Evolutionary conservation across 2,113 vertebrate species (phyloP), one percentile per base, ranked within the genome.

Genomic region (Glaucomys volans): DNA sequence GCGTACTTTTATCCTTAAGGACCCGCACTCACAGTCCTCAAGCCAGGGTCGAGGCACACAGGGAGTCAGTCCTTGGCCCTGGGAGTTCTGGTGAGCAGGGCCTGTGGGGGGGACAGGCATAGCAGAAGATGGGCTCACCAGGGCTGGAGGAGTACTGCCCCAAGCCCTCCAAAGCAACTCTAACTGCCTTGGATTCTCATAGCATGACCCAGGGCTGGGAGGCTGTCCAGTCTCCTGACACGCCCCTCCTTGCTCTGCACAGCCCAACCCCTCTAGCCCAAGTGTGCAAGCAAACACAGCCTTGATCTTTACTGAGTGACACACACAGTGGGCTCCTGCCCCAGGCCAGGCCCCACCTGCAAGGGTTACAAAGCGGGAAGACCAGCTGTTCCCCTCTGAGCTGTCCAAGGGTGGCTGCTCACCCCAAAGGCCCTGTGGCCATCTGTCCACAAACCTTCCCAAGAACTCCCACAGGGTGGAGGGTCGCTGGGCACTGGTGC

Each of bases 181-280:
- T 37, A 22, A 13, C 0, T 37, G 50, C 4, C 52, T 12, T 0
- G 0, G 5, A 35, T 4, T 20, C 40, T 37, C 44, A n/a, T 3
- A 3, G 5, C 35, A 5, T 6, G 16, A 32, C 1, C n/a, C 7
- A 1, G 30, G 2, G 62, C 62, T 28, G 24, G 59, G n/a, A 57
- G 44, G 0, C 4, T 1, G 6, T 9, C 5, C 16, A 1, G 8
- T 44, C 67, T 52, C 47, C 28, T 0, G 5, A 28, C n/a, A n/a
- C 24, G 5, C 2, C 37, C 30, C 18, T 26, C 9, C 32, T 1
- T 17, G 10, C 22, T 64, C 37, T 9, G 35, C 8, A 16, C 1
- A 69, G 50, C 79, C 28, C 32, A 64, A 37, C 11, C 14, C 28
- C 2, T 42, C 32, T 20, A 16, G 47, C 35, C 42, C 17, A 37